Conservation (phyloP, 23 tunicate genomes). For the Trididemnum miniatum region DNA sequence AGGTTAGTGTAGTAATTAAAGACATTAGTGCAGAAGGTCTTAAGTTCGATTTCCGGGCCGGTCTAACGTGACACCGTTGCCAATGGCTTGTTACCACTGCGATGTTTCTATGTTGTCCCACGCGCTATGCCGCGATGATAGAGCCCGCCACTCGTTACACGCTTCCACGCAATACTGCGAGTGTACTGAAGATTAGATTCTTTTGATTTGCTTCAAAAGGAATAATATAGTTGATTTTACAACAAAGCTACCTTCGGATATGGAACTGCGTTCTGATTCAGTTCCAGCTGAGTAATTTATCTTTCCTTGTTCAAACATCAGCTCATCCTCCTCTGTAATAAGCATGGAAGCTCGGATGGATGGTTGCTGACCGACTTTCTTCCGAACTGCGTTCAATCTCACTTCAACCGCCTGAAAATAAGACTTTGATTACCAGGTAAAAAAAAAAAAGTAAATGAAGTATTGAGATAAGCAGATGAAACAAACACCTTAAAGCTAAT, state of each 20-base stretch:
- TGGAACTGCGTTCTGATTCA: conserved; percentile 73
- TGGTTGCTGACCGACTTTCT: conserved; percentile 56
- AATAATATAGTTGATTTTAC: no score
- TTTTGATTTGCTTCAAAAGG: no score
- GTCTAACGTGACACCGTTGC: no score
- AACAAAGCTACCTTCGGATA: conserved; percentile 81
- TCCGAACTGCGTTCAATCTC: conserved; percentile 50
- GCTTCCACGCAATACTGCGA: not conserved
- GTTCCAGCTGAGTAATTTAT: conserved; percentile 23
- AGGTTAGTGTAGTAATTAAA: no score
- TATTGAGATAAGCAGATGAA: no score
- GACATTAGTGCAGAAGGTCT: no score
- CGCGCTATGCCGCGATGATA: not conserved
- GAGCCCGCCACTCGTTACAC: not conserved
- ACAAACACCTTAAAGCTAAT: no score
- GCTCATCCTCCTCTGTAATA: conserved; percentile 39
- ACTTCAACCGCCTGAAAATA: conserved; percentile 67
- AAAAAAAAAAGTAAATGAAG: no score
- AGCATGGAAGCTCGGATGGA: conserved; percentile 65
- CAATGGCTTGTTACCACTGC: not conserved
- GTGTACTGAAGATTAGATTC: no score
- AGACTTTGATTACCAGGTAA: no score
- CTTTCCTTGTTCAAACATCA: conserved; percentile 43
- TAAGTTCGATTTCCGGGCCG: no score
- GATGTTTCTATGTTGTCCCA: not conserved